Evolutionary conservation across 2,888 invertebrate species (phyloP).

Genomic region (Sesia bembeciformis): DNA sequence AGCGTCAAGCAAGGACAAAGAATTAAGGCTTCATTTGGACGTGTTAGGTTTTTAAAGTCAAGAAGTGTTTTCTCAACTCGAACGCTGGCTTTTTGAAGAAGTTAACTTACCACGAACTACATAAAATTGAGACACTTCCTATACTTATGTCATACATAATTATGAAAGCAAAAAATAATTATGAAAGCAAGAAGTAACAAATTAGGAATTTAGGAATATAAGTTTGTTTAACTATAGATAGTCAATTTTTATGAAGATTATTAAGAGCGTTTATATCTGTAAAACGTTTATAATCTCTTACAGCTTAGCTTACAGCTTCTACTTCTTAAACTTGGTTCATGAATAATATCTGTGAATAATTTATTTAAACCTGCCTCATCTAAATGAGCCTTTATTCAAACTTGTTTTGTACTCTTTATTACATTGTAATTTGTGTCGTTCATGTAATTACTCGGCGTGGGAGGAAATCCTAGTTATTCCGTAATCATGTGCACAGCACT

Average conservation of each 20-base stretch:
- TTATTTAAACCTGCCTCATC: background rate
- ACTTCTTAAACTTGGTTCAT: background rate
- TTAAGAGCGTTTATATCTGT: background rate
- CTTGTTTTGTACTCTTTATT: constrained; percentile 27
- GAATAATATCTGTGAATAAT: no score
- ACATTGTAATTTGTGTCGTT: constrained; percentile 52
- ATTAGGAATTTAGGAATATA: no score
- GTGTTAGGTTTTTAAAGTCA: no score
- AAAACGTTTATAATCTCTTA: background rate
- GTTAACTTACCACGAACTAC: no score
- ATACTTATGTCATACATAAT: no score
- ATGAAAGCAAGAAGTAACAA: no score
- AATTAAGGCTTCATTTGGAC: constrained; percentile 10
- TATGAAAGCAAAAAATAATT: no score
- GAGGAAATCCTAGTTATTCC: constrained; percentile 62
- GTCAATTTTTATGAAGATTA: constrained; percentile 33
- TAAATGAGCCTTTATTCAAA: background rate
- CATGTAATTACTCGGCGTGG: constrained; percentile 45
- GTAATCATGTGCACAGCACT: constrained; percentile 45
- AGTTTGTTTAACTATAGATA: background rate
- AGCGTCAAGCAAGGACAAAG: constrained; percentile 23
- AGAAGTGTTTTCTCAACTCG: no score
- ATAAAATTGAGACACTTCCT: no score
- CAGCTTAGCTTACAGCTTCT: background rate
- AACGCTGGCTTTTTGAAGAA: no score